These are phyloP conservation scores for Drosophila buzzatii DNA, from an alignment of 2,888 invertebrate genomes.

Conservation along the genomic window DNA sequence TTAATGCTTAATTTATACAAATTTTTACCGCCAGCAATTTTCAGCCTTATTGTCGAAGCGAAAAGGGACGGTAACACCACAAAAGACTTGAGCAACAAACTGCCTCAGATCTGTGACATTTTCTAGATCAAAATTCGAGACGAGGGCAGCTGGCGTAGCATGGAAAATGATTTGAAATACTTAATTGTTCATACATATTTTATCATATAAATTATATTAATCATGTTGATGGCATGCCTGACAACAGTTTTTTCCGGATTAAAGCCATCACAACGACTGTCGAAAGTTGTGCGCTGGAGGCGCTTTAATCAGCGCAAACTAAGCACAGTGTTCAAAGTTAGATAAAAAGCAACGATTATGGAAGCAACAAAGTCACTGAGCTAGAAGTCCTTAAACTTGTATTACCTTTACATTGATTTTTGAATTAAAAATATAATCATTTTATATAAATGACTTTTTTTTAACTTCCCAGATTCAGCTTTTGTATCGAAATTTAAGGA, in stretches of 20 bases:
- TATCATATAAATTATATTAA: constrained; percentile 69
- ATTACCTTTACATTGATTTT: too few species aligned
- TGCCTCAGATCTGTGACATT: constrained; percentile 8
- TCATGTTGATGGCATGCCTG: constrained; percentile 52
- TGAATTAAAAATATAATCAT: too few species aligned
- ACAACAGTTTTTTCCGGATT: constrained; percentile 10
- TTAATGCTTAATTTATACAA: constrained; percentile 77
- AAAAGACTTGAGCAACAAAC: constrained; percentile 49
- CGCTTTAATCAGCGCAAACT: constrained; percentile 56
- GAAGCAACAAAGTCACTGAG: too few species aligned
- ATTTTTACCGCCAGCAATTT: constrained; percentile 58
- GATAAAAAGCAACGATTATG: too few species aligned
- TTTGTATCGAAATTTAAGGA: too few species aligned
- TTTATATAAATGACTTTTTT: too few species aligned
- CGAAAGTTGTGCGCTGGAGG: constrained; percentile 60
- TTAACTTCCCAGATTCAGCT: too few species aligned
- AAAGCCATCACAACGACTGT: constrained; percentile 41
- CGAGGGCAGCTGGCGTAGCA: constrained; percentile 5
- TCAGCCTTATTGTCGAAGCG: constrained; percentile 28
- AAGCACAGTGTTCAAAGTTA: constrained; percentile 29
- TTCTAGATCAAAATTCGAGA: constrained; percentile 18
- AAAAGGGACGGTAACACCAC: constrained; percentile 28
- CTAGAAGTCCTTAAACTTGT: too few species aligned
- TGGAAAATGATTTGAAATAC: constrained; percentile 37
- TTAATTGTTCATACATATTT: constrained; percentile 67